A percentile compares a stretch with the other conserved stretches of the same genome.
phyloP scores from a whole-genome alignment of 2,888 invertebrate species.

The Acleris cristana region DNA sequence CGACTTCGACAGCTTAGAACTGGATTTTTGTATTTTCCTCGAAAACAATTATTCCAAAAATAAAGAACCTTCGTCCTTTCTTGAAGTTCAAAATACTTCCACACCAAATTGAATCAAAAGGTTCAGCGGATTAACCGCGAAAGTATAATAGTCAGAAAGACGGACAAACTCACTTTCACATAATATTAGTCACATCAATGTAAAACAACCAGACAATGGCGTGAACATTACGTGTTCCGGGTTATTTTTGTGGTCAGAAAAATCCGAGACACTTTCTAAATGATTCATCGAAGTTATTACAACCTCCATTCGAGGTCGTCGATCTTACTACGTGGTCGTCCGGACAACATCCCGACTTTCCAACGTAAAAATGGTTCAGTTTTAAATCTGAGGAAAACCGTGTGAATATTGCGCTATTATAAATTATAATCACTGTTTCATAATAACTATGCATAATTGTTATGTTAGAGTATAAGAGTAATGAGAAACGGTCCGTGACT shows the following conservation, averaged over 20 bases:
- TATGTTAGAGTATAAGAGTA: conserved; percentile 24
- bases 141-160: too few species aligned
- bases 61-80: too few species aligned
- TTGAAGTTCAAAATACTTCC: too few species aligned
- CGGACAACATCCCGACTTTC: conserved; percentile 11
- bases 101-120: too few species aligned
- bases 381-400: conserved; percentile 13
- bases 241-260: conserved; percentile 27
- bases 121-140: too few species aligned
- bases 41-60: too few species aligned
- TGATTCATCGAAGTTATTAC: conserved; percentile 32
- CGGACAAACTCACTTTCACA: too few species aligned
- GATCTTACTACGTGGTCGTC: conserved; percentile 13
- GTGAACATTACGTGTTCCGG: conserved; percentile 3
- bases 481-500: conserved; percentile 27
- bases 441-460: conserved; percentile 34
- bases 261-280: conserved; percentile 36
- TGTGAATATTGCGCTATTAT: conserved; percentile 33
- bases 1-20: too few species aligned
- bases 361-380: not conserved
- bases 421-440: conserved; percentile 29
- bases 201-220: not conserved
- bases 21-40: too few species aligned
- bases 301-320: conserved; percentile 30
- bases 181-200: not conserved